phyloP scores from a whole-genome alignment of 2,888 invertebrate species.

The Epinotia nisella region DNA sequence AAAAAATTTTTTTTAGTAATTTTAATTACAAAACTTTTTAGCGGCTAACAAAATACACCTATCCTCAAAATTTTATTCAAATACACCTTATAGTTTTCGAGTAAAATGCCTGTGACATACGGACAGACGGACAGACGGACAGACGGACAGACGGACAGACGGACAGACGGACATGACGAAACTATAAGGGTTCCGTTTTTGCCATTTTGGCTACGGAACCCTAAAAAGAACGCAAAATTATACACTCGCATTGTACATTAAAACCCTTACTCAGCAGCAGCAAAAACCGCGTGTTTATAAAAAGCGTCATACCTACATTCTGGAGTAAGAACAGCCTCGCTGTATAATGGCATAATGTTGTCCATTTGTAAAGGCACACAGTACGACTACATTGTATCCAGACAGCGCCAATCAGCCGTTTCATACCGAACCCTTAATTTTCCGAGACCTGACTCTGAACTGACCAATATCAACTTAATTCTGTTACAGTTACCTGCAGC shows the following conservation, averaged over 20 bases:
- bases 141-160: too few relatives aligned
- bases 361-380: neutral
- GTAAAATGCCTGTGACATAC: too few relatives aligned
- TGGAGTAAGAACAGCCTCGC: neutral
- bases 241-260: neutral
- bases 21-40: too few relatives aligned
- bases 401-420: neutral
- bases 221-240: neutral
- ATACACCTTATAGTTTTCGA: too few relatives aligned
- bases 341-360: neutral
- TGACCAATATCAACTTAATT: constrained; percentile 54
- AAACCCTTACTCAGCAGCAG: neutral
- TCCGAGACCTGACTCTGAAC: neutral
- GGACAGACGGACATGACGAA: too few relatives aligned
- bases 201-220: too few relatives aligned
- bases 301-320: neutral
- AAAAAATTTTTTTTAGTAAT: too few relatives aligned
- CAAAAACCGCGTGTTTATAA: neutral
- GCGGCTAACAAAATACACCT: too few relatives aligned
- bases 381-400: too few relatives aligned
- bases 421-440: constrained; percentile 22
- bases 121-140: too few relatives aligned
- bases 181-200: too few relatives aligned
- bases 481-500: constrained; percentile 56
- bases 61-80: too few relatives aligned